Evolutionary conservation across 2,797 vertebrate species (phyloP).

Genomic region (Acipenser ruthenus): DNA sequence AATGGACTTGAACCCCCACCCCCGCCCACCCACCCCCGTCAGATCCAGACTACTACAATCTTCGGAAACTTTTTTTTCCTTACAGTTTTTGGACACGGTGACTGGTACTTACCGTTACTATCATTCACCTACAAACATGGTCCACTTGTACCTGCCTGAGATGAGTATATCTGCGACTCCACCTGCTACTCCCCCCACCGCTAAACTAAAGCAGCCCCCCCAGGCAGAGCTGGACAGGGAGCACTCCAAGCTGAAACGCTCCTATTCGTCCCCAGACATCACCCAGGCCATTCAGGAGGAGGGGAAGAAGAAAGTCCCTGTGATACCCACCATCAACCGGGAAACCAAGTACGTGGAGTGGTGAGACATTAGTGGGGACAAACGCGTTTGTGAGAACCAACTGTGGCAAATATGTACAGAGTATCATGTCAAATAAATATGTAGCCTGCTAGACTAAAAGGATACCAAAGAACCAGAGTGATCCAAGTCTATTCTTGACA

Average conservation of each 20-base stretch:
- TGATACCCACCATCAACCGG: constrained; percentile 79
- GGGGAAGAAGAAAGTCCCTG: constrained; percentile 61
- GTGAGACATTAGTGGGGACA: too few relatives aligned
- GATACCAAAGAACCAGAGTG: too few relatives aligned
- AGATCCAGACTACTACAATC: not conserved
- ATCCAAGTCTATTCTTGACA: too few relatives aligned
- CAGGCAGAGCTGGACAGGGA: constrained; percentile 65
- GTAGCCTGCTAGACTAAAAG: too few relatives aligned
- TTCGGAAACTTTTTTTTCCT: constrained; percentile 16
- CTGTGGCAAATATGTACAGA: too few relatives aligned
- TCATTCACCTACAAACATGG: constrained; percentile 91
- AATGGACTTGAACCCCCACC: too few relatives aligned
- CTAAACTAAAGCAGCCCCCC: constrained; percentile 66
- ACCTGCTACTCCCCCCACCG: constrained; percentile 76
- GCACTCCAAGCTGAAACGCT: constrained; percentile 90
- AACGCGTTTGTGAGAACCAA: too few relatives aligned
- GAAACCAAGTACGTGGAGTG: constrained; percentile 79
- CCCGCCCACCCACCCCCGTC: too few relatives aligned
- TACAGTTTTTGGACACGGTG: constrained; percentile 86
- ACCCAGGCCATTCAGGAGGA: constrained; percentile 84
- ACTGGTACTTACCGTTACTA: constrained; percentile 97
- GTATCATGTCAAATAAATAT: too few relatives aligned
- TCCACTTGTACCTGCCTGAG: constrained; percentile 94
- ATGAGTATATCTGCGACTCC: constrained; percentile 80
- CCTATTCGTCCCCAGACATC: constrained; percentile 96